Base-by-base conservation (phyloP, 2,888 invertebrate genomes). In the Barypeithes pellucidus region DNA sequence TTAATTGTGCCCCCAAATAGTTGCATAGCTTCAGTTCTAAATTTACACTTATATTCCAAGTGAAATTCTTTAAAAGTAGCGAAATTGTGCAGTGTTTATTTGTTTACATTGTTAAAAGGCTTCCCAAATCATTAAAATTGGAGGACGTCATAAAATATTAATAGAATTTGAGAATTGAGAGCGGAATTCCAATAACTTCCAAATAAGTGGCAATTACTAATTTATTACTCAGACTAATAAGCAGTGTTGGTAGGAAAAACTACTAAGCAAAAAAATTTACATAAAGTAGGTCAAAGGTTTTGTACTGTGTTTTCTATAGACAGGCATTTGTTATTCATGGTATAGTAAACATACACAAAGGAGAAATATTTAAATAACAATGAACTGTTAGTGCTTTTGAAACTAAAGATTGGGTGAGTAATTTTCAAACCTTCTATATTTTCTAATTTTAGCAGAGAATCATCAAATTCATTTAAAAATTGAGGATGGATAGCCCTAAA, bases 41-140 rank as follows among this genome's bases (percentile, higher is more conserved):
- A 9, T 16, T 16, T 29, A 18, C 16, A 11, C 16, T 16, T 2
- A 54, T 16, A 33, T 14, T 33, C 11, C 4, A 12, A 29, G 33
- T 57, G 2, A 33, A 57, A 16, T n/a, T 11, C 33, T 3, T 33
- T 57, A 18, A 29, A 14, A 57, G 11, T 36, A 33, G 9, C 18
- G 16, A 33, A 54, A 33, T 57, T 9, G 54, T 33, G 16, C 4
- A 41, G 43, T 57, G 16, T 52, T 11, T 12, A 41, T 57, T 67
- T 67, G 67, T 67, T 67, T 67, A 67, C 67, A 57, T 67, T 57
- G 39, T 67, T 59, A 54, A 67, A 66, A 54, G 66, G 67, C 43
- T 67, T 65, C 52, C 1, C 11, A 62, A 65, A 65, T 65, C 52
- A 67, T 43, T 57, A 57, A 57, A 57, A 3, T 41, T 29, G 24